Conservation (phyloP, 2,797 vertebrate genomes). For the Mus minutoides region DNA sequence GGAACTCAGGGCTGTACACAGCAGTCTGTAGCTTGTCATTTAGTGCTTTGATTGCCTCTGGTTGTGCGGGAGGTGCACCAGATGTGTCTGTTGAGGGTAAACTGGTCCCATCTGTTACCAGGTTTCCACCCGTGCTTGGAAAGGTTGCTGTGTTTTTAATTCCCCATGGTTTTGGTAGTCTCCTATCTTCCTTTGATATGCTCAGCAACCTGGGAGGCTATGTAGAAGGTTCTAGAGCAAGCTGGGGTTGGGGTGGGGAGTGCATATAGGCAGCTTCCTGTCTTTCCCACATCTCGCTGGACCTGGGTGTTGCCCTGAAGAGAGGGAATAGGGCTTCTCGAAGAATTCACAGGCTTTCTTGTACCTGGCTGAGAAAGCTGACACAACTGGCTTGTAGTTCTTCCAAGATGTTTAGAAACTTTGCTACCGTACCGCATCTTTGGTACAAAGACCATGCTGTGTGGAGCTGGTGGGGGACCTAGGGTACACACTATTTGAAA, state of each 20-base stretch:
- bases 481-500: not conserved
- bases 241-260: no score
- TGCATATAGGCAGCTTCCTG: not conserved
- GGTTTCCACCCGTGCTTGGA: not conserved
- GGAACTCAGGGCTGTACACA: not conserved
- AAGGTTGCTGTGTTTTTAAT: not conserved
- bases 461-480: not conserved
- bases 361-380: not conserved
- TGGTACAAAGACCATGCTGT: not conserved
- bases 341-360: not conserved
- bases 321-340: no score
- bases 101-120: no score
- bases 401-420: no score
- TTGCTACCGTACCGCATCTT: no score
- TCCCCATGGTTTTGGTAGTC: not conserved
- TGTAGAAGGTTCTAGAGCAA: not conserved
- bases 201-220: not conserved
- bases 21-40: not conserved
- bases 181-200: not conserved
- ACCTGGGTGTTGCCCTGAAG: not conserved
- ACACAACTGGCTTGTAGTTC: not conserved
- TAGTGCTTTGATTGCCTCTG: not conserved
- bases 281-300: not conserved
- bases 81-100: not conserved
- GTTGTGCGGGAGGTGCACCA: not conserved